Evolutionary conservation across 2,113 vertebrate species (phyloP).

Genomic region (Anseranas semipalmata): DNA sequence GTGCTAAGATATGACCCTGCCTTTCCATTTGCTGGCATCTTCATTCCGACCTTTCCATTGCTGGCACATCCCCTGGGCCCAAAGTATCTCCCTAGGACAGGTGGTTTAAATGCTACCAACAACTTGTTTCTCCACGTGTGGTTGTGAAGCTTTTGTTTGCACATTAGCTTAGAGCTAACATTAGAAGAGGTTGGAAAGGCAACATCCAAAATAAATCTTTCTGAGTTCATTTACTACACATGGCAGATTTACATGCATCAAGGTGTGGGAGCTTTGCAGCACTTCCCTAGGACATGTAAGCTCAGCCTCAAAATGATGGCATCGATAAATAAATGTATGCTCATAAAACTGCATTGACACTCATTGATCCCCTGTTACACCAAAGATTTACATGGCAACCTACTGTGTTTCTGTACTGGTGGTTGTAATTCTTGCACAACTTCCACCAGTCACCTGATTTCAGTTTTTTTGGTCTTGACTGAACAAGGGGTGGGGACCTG

Average conservation of each 20-base stretch:
- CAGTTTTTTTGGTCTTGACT: neutral
- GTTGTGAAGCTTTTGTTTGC: neutral
- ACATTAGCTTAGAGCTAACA: neutral
- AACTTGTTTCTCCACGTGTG: neutral
- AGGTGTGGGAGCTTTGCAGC: neutral
- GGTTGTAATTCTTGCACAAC: neutral
- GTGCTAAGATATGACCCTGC: neutral
- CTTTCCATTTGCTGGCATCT: neutral
- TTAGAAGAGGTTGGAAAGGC: conserved; percentile 6
- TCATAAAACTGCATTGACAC: neutral
- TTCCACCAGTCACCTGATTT: neutral
- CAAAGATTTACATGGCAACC: neutral
- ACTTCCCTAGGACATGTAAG: neutral
- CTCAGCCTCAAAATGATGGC: neutral
- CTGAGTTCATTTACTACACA: neutral
- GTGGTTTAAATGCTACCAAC: neutral
- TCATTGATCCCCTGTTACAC: neutral
- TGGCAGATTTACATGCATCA: neutral
- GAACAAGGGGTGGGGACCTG: neutral
- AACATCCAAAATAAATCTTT: conserved; percentile 12
- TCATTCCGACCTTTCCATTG: conserved; percentile 50
- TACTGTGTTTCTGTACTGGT: neutral
- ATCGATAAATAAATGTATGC: neutral
- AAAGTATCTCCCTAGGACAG: conserved; percentile 18
- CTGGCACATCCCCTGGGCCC: neutral